Base-by-base conservation (phyloP, 2,888 invertebrate species). In the Tyria jacobaeae region DNA sequence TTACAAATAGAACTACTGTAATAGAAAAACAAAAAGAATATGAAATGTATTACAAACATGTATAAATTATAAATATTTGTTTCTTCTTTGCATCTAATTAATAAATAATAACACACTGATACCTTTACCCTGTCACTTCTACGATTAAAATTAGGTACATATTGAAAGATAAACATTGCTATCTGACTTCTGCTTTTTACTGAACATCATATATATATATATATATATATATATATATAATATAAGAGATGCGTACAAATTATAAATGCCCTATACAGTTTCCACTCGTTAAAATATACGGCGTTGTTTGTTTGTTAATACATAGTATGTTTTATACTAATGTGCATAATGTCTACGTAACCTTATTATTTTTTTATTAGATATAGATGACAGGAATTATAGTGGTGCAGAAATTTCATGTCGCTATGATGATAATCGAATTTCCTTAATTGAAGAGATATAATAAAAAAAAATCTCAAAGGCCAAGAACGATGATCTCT, bases 51-150 rank as follows among this genome's bases (percentile, higher is more conserved):
- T 7, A 37, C 37, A 37, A 14, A 35, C 2, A 39, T n/a, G 9
- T 21, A 44, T 3, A 44, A 3, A 4, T 21, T 21, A 41, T 17
- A 31, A 41, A 17, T 12, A 44, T 21, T 21, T 44, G 21, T 21
- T 44, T 21, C 44, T 44, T 21, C 44, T 44, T 44, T 21, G 3
- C 10, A 44, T 3, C 12, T 44, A 44, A 44, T 44, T 12, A 21
- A 44, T 44, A 21, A 21, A 44, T 10, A 21, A 21, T 17, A 21
- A 21, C 1, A 12, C 1, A 21, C 10, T 44, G n/a, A 41, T 27
- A n/a, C n/a, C n/a, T n/a, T 14, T 51, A 51, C 51, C 51, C 51
- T 51, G 51, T 51, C 24, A 24, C 1, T 51, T 35, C 21, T 51
- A 21, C 21, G 3, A 21, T 21, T 21, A 34, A 12, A 21, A 21